Evolutionary conservation across 2,113 vertebrate species (phyloP).

Genomic region (Symphodus melops): DNA sequence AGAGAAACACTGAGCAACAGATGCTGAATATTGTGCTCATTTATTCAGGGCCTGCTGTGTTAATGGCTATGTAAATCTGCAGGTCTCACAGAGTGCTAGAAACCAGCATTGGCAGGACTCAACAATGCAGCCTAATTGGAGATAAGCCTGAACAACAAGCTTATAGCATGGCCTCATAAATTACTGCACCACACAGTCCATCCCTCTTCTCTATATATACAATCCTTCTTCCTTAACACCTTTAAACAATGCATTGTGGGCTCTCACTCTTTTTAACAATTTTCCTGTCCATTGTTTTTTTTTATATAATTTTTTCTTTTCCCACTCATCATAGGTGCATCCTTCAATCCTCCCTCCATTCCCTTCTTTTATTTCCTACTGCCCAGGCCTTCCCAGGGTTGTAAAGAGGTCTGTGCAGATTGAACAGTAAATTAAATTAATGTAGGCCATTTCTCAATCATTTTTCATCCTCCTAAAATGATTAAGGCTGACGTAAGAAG

Average conservation of each 20-base stretch:
- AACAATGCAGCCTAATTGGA: conserved; percentile 83
- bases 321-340: conserved; percentile 6
- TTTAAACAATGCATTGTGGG: conserved; percentile 1
- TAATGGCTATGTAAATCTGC: conserved; percentile 80
- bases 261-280: conserved; percentile 14
- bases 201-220: conserved; percentile 14
- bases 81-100: conserved; percentile 70
- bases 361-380: conserved; percentile 31
- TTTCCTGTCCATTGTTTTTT: conserved; percentile 11
- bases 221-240: conserved; percentile 10
- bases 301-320: conserved; percentile 17
- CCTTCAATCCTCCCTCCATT: conserved; percentile 20
- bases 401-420: conserved; percentile 83
- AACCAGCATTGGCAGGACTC: conserved; percentile 74
- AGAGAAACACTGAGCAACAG: conserved; percentile 61
- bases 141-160: conserved; percentile 83
- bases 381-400: conserved; percentile 64
- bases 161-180: conserved; percentile 75
- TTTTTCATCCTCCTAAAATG: conserved; percentile 92
- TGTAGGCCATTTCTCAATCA: conserved; percentile 90
- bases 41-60: conserved; percentile 75
- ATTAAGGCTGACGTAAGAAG: conserved; percentile 94
- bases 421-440: conserved; percentile 93
- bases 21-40: conserved; percentile 75
- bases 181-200: conserved; percentile 61